Evolutionary conservation across 2,888 invertebrate species (phyloP).

Genomic region (Sympetrum striolatum): DNA sequence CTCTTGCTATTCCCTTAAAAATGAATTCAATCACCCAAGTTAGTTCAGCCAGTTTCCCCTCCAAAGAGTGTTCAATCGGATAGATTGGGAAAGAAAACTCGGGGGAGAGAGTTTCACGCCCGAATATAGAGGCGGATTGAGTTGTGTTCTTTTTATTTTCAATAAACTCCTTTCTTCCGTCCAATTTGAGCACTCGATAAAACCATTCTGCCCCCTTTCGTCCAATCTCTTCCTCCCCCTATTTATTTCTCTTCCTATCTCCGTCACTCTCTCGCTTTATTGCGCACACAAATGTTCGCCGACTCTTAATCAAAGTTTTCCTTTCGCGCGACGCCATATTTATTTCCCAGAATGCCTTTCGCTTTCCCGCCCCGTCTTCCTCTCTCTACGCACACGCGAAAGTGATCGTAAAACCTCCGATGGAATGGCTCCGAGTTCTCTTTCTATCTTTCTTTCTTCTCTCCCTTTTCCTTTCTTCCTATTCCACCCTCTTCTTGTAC

Average conservation of each 20-base stretch:
- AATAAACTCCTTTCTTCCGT: not conserved
- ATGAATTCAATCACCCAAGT: too few species aligned
- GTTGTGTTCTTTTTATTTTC: not conserved
- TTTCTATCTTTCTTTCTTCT: not conserved
- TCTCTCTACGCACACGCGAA: not conserved
- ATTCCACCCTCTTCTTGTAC: not conserved
- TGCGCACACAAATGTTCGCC: slow-evolving; percentile 28
- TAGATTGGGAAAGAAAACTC: not conserved
- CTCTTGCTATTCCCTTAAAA: too few species aligned
- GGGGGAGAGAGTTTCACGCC: not conserved
- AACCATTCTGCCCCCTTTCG: not conserved
- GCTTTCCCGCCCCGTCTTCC: not conserved
- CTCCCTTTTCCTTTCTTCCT: not conserved
- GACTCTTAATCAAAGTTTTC: slow-evolving; percentile 33
- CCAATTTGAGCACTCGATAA: not conserved
- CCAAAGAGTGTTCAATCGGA: not conserved
- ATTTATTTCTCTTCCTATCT: not conserved
- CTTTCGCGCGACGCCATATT: not conserved
- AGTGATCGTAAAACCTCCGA: slow-evolving; percentile 23
- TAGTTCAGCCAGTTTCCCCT: too few species aligned
- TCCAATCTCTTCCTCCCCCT: not conserved
- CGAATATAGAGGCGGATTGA: not conserved
- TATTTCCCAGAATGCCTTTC: not conserved
- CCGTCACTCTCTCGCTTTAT: not conserved
- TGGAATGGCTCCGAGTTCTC: not conserved